phyloP scores from a whole-genome alignment of 2,113 vertebrate genomes.

The Hyperoodon ampullatus region DNA sequence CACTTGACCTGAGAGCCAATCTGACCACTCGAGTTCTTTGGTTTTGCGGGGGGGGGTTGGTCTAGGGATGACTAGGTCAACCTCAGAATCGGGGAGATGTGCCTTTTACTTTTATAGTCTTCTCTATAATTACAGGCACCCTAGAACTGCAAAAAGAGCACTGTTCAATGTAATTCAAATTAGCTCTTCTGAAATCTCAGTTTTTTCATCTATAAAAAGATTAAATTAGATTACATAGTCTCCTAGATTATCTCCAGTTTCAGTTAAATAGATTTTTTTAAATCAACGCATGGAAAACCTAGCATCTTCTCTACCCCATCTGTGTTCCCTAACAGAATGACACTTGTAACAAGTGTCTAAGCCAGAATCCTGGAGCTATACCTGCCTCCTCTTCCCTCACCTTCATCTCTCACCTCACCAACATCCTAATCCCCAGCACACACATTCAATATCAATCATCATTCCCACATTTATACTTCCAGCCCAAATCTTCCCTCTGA shows the following conservation, averaged over 20 bases:
- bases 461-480: not conserved
- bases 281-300: not conserved
- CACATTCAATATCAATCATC: not conserved
- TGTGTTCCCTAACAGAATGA: not conserved
- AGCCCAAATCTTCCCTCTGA: not conserved
- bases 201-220: not conserved
- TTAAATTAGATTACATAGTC: not conserved
- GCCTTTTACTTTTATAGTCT: not conserved
- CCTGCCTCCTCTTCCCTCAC: not conserved
- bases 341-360: not conserved
- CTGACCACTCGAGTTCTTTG: not conserved
- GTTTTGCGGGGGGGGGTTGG: no score
- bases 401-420: not conserved
- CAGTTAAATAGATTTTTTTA: slow-evolving; percentile 3
- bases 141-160: not conserved
- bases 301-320: not conserved
- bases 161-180: not conserved
- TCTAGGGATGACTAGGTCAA: not conserved
- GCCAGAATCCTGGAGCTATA: not conserved
- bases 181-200: not conserved
- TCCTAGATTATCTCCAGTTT: not conserved
- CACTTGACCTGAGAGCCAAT: not conserved
- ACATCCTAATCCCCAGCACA: not conserved
- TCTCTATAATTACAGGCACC: not conserved
- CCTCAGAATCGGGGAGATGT: not conserved